Base-by-base conservation (phyloP, 1,140 invertebrate genomes). In the Euura saliciscinereae region DNA sequence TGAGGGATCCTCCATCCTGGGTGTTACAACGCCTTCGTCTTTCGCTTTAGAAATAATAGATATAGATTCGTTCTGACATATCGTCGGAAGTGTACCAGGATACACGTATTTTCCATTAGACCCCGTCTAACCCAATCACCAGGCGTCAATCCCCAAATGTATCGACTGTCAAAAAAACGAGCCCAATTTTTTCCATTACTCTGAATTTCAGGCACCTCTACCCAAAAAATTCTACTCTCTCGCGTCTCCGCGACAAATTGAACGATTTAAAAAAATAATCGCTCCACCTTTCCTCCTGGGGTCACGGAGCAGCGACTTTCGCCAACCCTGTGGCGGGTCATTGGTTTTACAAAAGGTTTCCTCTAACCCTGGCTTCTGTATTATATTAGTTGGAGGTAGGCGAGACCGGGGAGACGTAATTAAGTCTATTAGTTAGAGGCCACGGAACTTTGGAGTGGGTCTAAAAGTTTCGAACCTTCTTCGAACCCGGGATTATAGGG, bases 71-170 rank as follows among this genome's bases (percentile, higher is more conserved):
- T n/a, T 59, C 13, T 59, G 51, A 59, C 51, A n/a, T 59, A 59
- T 59, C 10, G 13, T 8, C 13, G 8, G 13, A 59, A n/a, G 51
- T 59, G 70, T 71, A 74, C 74, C 70, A 51, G 28, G 71, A 77
- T 73, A 77, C 75, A 77, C 71, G 73, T 75, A 46, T 77, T 75
- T 75, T 77, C 75, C 75, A 77, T 77, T 77, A 77, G 69, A 77
- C 66, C 59, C 65, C 71, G 73, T 72, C 73, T 66, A 10, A 69
- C 45, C 73, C 71, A 74, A 77, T 73, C 45, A 68, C 44, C 71
- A 45, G 45, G 44, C 59, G 71, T 74, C 71, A 51, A 75, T 73
- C 69, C 69, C 65, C 42, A 65, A 65, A 69, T 72, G 66, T 70
- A 77, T 77, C 51, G 51, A 59, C 51, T 59, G 51, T n/a, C 51